These are phyloP conservation scores for Coleophora flavipennella DNA, from an alignment of 2,888 invertebrate genomes.

Conservation along the genomic window DNA sequence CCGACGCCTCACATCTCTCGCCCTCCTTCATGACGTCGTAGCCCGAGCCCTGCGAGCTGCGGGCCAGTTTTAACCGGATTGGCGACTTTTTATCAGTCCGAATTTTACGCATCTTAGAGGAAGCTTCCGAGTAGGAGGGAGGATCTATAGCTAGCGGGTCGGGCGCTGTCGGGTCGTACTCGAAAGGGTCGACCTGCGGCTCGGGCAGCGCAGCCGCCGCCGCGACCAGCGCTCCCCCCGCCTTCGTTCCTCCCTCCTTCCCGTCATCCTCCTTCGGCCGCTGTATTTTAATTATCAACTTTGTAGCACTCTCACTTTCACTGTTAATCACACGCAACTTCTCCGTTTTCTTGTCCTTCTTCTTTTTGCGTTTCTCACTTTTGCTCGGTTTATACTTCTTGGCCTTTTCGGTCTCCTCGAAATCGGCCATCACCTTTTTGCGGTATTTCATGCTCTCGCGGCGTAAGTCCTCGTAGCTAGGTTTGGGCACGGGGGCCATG, in stretches of 20 bases:
- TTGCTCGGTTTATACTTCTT: constrained; percentile 49
- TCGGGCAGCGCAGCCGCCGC: constrained; percentile 40
- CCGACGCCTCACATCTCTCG: constrained; percentile 25
- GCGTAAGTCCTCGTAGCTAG: constrained; percentile 84
- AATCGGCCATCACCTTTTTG: constrained; percentile 87
- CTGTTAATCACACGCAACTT: constrained; percentile 62
- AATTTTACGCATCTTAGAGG: constrained; percentile 67
- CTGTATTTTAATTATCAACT: constrained; percentile 83
- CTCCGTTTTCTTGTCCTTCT: constrained; percentile 71
- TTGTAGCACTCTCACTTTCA: constrained; percentile 76
- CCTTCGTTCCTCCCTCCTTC: constrained; percentile 30
- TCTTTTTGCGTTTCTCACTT: constrained; percentile 59
- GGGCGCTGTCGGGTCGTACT: constrained; percentile 58
- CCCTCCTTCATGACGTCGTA: constrained; percentile 72
- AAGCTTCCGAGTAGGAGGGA: constrained; percentile 48
- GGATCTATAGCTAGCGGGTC: constrained; percentile 61
- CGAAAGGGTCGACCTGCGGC: constrained; percentile 53
- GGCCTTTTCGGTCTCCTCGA: constrained; percentile 78
- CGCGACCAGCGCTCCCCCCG: constrained; percentile 28
- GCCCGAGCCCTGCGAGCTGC: constrained; percentile 84
- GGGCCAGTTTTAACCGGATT: constrained; percentile 86
- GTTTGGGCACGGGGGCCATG: constrained; percentile 71
- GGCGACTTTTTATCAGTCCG: constrained; percentile 81
- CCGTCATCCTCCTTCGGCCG: constrained; percentile 57
- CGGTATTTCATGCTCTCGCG: constrained; percentile 91